Base-by-base conservation (phyloP, 2,888 invertebrate species). In the Agelastica alni region DNA sequence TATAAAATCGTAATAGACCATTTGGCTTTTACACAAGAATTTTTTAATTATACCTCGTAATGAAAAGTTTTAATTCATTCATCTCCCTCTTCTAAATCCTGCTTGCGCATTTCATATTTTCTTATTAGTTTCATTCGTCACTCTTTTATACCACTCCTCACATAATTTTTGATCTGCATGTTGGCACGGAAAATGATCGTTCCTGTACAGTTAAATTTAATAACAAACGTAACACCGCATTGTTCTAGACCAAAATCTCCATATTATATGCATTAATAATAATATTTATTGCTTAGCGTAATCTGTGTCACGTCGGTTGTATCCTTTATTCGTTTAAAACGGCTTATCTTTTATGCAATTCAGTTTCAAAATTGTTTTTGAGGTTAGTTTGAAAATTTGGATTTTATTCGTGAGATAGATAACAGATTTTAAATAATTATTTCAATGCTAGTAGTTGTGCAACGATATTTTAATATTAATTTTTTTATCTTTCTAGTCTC, bases 271-370 rank as follows among this genome's bases (percentile, higher is more conserved):
- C 66, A 65, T 64, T 53, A 42, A 61, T 65, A 68, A 69, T 69
- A 68, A 69, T 70, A 70, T 70, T 70, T 70, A 70, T 69, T 66
- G 64, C 63, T 51, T 57, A 59, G 63, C 67, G 67, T 69, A 69
- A 69, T 68, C 68, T 65, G 58, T 61, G 65, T 68, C 67, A 66
- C 64, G 68, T 68, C 64, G 58, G 67, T 64, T 63, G 61, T 62
- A 59, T 65, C 47, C 42, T 53, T 53, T 53, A 53, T 53, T 44
- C 49, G 32, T 44, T 36, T 51, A 49, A 53, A 51, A 53, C 31
- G 51, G 55, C 54, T 61, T 63, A 53, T 60, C 58, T 60, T 51
- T 53, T 49, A 58, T 59, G 59, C 41, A 57, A 36, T 44, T 49
- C 32, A 37, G 46, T 58, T 60, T 30, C 57, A 51, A 18, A 48